A percentile compares a stretch with the other conserved stretches of the same genome.
These are phyloP conservation scores for Aurelia coerulea DNA, from an alignment of 30 jellyfish, hydroid and myxozoan genomes.

Conservation along the genomic window DNA sequence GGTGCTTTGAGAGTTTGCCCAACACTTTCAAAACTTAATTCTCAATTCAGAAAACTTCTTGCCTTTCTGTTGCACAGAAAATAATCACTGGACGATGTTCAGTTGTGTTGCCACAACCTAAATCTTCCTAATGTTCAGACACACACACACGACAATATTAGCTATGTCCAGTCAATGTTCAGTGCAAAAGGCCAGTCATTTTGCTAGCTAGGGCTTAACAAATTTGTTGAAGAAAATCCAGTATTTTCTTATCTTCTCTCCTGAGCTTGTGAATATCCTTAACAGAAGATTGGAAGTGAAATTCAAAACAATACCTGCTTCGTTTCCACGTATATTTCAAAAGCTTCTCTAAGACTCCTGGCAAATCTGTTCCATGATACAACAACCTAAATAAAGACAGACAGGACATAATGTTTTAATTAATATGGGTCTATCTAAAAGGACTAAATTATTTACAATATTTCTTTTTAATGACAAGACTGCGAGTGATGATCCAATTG, in stretches of 20 bases:
- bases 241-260: neutral
- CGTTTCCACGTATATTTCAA: conserved; percentile 85
- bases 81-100: no score
- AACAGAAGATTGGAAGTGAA: neutral
- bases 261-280: neutral
- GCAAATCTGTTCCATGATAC: conserved; percentile 99
- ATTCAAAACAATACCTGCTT: conserved; percentile 78
- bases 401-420: neutral
- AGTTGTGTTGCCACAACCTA: no score
- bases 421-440: neutral
- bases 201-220: no score
- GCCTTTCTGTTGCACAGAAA: no score
- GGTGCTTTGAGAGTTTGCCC: no score
- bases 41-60: no score
- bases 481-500: neutral
- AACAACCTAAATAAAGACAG: conserved; percentile 70
- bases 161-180: no score
- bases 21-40: no score
- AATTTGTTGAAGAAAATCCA: no score
- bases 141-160: no score
- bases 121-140: no score
- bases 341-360: conserved; percentile 90
- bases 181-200: no score
- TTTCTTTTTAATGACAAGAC: neutral
- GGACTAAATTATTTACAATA: neutral